These are phyloP conservation scores for Andricus quercusramuli DNA, from an alignment of 2,888 invertebrate species.

Conservation along the genomic window DNA sequence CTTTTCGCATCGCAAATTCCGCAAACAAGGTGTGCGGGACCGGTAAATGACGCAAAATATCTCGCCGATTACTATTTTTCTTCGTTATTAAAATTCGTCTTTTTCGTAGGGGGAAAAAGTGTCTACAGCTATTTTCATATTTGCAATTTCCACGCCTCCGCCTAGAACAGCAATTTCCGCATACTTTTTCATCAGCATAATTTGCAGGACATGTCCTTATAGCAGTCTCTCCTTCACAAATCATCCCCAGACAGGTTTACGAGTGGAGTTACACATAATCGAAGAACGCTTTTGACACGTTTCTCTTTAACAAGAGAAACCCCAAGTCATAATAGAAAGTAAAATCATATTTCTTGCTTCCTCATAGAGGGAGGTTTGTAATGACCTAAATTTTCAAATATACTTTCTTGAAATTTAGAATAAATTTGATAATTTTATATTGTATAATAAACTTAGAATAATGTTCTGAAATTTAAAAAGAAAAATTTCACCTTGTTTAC, in stretches of 20 bases:
- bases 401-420: too few species aligned
- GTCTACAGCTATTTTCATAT: not conserved
- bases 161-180: slow-evolving; percentile 57
- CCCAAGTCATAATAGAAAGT: not conserved
- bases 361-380: too few species aligned
- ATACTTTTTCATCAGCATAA: slow-evolving; percentile 59
- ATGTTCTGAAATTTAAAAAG: too few species aligned
- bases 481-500: too few species aligned
- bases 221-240: not conserved
- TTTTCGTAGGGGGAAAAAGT: not conserved
- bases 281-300: too few species aligned
- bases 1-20: slow-evolving; percentile 68
- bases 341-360: not conserved
- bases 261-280: not conserved
- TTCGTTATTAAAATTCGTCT: slow-evolving; percentile 51
- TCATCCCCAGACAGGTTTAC: slow-evolving; percentile 8
- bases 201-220: not conserved
- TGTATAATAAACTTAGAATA: too few species aligned
- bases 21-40: slow-evolving; percentile 71
- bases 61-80: slow-evolving; percentile 64
- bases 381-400: too few species aligned
- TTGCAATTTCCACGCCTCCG: not conserved
- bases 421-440: too few species aligned
- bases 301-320: not conserved
- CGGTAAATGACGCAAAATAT: slow-evolving; percentile 76